Base-by-base conservation (phyloP, 37 sponge, comb jelly and placozoan species). In the Tethya wilhelma region DNA sequence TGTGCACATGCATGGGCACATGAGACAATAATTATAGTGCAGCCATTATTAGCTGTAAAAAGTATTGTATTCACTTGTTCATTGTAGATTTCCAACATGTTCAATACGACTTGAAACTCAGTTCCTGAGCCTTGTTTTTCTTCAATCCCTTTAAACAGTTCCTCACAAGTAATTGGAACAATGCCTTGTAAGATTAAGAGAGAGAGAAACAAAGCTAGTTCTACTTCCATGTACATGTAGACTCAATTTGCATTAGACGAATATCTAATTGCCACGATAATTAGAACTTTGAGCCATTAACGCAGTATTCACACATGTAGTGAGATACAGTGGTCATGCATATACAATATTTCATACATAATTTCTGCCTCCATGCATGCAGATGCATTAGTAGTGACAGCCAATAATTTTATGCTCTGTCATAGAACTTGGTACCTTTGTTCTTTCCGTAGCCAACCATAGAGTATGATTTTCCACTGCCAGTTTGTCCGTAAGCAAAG, bases 401-500 rank as follows among this genome's bases (percentile, higher is more conserved):
- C n/a, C n/a, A n/a, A n/a, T n/a, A n/a, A n/a, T n/a, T n/a, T n/a
- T n/a, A n/a, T n/a, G n/a, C n/a, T n/a, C n/a, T n/a, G n/a, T n/a
- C n/a, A n/a, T n/a, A n/a, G n/a, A n/a, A n/a, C n/a, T n/a, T n/a
- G n/a, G n/a, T n/a, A 82, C 92, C 93, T 77, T 82, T 91, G 70
- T 91, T 91, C 30, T 69, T 66, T 2, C 88, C 93, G 56, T 84
- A 88, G 23, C 93, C 93, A 6, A 88, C 85, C 73, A 92, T 92
- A 3, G 88, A 88, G 73, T 88, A 92, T 1, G 89, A 88, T 67
- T 92, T 92, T 34, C 93, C 93, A 14, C 81, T 44, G 29, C 93
- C 93, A 6, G 93, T 92, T 56, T 92, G 93, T 9, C 93, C 93
- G 57, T 92, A 92, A 59, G 93, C 93, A 64, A 92, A 92, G 37